Evolutionary conservation across 2,113 vertebrate species (phyloP).

Genomic region (Gadus chalcogrammus): DNA sequence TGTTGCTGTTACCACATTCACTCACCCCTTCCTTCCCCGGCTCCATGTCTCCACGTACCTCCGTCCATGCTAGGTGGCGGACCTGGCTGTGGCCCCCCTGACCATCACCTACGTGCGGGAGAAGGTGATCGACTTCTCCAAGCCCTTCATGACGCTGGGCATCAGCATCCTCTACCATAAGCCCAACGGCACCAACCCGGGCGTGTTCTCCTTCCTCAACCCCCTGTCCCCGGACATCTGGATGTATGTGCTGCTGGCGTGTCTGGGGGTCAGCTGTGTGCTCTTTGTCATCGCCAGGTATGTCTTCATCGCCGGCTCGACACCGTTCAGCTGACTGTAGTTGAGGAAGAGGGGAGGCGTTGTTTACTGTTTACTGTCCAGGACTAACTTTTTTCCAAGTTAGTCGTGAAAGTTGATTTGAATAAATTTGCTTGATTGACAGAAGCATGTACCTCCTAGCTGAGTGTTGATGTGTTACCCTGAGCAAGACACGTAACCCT

Average conservation of each 20-base stretch:
- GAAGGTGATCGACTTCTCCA: conserved; percentile 98
- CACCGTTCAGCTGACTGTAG: too few species aligned
- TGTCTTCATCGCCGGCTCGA: too few species aligned
- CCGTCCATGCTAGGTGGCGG: conserved; percentile 81
- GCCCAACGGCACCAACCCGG: conserved; percentile 95
- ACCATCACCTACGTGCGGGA: conserved; percentile 97
- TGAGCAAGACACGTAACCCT: too few species aligned
- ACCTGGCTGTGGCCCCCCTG: conserved; percentile 93
- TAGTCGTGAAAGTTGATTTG: too few species aligned
- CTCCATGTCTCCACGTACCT: background rate
- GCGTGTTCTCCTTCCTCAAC: conserved; percentile 95
- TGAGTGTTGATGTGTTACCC: too few species aligned
- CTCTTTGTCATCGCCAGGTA: conserved; percentile 99
- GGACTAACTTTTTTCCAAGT: too few species aligned
- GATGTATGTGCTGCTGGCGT: conserved; percentile 97
- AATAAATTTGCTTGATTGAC: too few species aligned
- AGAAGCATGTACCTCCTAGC: too few species aligned
- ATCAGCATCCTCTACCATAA: conserved; percentile 98
- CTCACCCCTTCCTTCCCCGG: background rate
- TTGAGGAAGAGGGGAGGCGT: too few species aligned
- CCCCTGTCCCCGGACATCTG: conserved; percentile 97
- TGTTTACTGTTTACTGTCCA: too few species aligned
- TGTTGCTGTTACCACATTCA: too few species aligned
- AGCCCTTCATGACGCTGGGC: conserved; percentile 97
- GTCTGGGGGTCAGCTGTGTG: conserved; percentile 96